Evolutionary conservation across 2,113 vertebrate species (phyloP), one percentile per base, ranked within the genome.

Genomic region (Aegithalos caudatus): DNA sequence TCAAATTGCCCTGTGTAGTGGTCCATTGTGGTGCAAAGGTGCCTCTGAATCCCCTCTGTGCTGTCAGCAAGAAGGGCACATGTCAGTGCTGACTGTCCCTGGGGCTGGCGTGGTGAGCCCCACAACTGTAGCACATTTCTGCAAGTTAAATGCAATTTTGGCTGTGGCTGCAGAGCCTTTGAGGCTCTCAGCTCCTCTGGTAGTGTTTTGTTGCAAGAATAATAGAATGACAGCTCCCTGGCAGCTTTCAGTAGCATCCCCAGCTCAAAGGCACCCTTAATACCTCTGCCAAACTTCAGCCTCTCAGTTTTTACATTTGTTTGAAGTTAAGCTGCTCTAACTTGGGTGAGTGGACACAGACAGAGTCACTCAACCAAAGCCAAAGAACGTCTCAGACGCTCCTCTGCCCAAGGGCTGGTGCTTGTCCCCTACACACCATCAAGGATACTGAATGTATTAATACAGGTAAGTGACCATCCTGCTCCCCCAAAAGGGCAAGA

Each of bases 291-390:
- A 12, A 66, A 78, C 44, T 81, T 6, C 1, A 80, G 58, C 50
- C 71, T 90, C 80, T 69, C 29, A 20, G 62, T 72, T 93, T 85
- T 69, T 5, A 91, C 87, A 64, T 44, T 66, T 3, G 15, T 93
- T 97, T 97, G 92, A 94, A 96, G 92, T 95, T 92, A 94, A 95
- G 88, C 95, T 95, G 92, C 86, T 94, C 86, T 83, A 73, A 94
- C 82, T 77, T 82, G 82, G 35, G 67, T 80, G 82, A 88, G 72
- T 77, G 88, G 82, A 90, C 0, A 2, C 82, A 93, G 90, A 93
- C 10, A 2, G 86, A 70, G 67, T 50, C 12, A 0, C 86, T 96
- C 71, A 93, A 73, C 35, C 67, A 88, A 72, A 90, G 71, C 67
- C 6, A 2, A 53, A 54, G 66, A 37, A 40, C 21, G 42, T 44